Percentiles rank a stretch among this genome's conserved stretches.
Conservation (phyloP, 2,113 vertebrate genomes). For the Ranitomeya variabilis region DNA sequence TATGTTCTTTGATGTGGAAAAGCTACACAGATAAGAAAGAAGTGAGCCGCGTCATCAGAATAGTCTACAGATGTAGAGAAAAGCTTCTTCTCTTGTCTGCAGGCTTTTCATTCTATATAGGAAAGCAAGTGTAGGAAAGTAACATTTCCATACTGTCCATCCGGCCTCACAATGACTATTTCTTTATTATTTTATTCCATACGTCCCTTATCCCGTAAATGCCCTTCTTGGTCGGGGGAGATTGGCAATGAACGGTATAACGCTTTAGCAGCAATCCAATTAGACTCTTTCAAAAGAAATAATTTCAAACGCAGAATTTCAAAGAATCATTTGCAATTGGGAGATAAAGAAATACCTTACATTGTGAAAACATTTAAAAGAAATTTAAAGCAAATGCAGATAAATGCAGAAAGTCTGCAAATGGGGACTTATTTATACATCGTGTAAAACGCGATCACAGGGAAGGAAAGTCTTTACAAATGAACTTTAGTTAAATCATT, state of each 20-base stretch:
- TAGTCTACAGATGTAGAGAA: not conserved
- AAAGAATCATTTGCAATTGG: slow-evolving; percentile 35
- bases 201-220: not conserved
- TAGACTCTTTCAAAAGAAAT: slow-evolving; percentile 41
- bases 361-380: slow-evolving; percentile 23
- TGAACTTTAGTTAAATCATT: slow-evolving; percentile 49
- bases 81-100: not conserved
- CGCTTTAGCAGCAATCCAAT: slow-evolving; percentile 25
- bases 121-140: not conserved
- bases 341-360: slow-evolving; percentile 44
- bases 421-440: slow-evolving; percentile 26
- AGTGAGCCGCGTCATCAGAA: not conserved
- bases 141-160: not conserved
- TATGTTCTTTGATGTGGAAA: slow-evolving; percentile 1
- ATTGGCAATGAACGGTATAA: not conserved
- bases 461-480: slow-evolving; percentile 39
- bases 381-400: slow-evolving; percentile 22
- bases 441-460: slow-evolving; percentile 3
- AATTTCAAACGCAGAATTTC: slow-evolving; percentile 35
- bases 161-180: not conserved
- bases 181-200: not conserved
- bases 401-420: slow-evolving; percentile 10
- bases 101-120: not conserved
- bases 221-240: not conserved
- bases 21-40: not conserved